A percentile compares a stretch with the other conserved stretches of the same genome.
Conservation (phyloP, 2,113 vertebrate species). For the Cyrtonyx montezumae region DNA sequence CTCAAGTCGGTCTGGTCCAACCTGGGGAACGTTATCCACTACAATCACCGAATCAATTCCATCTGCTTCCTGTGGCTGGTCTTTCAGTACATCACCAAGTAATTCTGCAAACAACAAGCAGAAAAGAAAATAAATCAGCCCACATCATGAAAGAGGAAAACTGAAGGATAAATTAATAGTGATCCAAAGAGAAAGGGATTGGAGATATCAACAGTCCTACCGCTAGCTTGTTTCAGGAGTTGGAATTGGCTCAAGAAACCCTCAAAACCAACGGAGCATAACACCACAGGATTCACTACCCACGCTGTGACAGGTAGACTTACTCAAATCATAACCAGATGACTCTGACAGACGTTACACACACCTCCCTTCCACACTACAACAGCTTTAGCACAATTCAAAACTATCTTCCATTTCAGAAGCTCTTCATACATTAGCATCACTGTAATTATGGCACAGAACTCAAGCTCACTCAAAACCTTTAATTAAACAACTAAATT, state of each 20-base stretch:
- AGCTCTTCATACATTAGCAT: neutral
- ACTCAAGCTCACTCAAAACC: neutral
- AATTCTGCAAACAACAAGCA: slow-evolving; percentile 73
- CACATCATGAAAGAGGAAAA: neutral
- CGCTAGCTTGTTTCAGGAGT: neutral
- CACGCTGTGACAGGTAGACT: neutral
- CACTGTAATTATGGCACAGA: slow-evolving; percentile 22
- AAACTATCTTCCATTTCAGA: neutral
- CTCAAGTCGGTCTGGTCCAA: slow-evolving; percentile 92
- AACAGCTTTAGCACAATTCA: neutral
- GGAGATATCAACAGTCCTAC: neutral
- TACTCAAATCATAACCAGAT: neutral
- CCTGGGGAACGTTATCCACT: slow-evolving; percentile 96
- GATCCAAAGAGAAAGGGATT: neutral
- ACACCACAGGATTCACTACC: neutral
- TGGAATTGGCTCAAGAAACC: neutral
- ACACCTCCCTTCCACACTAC: neutral
- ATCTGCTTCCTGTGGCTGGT: slow-evolving; percentile 92
- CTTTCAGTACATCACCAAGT: slow-evolving; percentile 88
- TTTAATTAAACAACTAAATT: slow-evolving; percentile 35
- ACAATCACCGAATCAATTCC: slow-evolving; percentile 96
- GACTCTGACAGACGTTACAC: neutral
- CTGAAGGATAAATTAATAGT: neutral
- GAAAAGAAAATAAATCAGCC: neutral
- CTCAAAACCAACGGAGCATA: neutral